These are phyloP conservation scores for Drosophila teissieri DNA, from an alignment of 1,140 invertebrate genomes.

Conservation along the genomic window DNA sequence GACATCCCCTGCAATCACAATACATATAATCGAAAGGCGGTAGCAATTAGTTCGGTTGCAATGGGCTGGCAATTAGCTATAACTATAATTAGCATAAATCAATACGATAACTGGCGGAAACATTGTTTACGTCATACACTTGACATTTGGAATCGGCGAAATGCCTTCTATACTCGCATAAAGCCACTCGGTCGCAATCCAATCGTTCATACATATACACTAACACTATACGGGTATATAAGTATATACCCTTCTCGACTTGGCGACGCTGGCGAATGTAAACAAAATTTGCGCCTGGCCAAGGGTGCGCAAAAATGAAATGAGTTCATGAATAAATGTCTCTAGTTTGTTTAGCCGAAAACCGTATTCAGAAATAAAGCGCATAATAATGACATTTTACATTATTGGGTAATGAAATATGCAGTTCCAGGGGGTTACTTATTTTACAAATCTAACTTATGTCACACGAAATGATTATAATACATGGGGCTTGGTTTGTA, in stretches of 20 bases:
- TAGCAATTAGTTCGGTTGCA: constrained; percentile 10
- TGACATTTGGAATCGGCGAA: constrained; percentile 65
- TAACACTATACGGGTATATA: not conserved
- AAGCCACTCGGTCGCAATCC: constrained; percentile 15
- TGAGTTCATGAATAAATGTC: constrained; percentile 48
- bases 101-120: constrained; percentile 47
- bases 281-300: constrained; percentile 54
- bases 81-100: constrained; percentile 32
- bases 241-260: constrained; percentile 23
- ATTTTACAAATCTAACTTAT: not conserved
- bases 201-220: constrained; percentile 8
- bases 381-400: not conserved
- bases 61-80: constrained; percentile 18
- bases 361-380: constrained; percentile 12
- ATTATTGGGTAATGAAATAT: not conserved
- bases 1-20: constrained; percentile 82
- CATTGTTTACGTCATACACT: constrained; percentile 63
- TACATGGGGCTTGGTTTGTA: no score
- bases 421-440: not conserved
- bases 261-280: constrained; percentile 58
- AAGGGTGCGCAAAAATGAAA: constrained; percentile 48
- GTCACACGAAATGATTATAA: no score
- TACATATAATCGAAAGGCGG: not conserved
- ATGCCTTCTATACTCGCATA: constrained; percentile 8
- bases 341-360: constrained; percentile 39